Conservation (phyloP, 2,113 vertebrate genomes). For the Nerophis lumbriciformis region DNA sequence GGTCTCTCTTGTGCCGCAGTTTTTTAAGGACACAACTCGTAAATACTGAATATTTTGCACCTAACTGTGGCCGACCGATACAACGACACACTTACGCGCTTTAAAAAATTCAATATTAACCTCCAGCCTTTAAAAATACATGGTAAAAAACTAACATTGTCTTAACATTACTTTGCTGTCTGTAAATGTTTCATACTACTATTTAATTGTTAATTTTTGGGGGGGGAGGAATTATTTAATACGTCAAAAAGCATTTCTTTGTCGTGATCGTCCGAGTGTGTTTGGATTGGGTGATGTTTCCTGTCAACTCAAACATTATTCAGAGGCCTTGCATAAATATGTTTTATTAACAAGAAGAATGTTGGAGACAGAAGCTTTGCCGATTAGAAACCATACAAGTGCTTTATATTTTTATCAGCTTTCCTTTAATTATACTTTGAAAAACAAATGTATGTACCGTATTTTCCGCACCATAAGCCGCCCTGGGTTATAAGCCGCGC, state of each 20-base stretch:
- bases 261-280: slow-evolving; percentile 7
- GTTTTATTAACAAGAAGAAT: background rate
- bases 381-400: background rate
- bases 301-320: background rate
- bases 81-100: background rate
- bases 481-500: too few relatives aligned
- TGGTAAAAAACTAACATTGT: slow-evolving; percentile 9
- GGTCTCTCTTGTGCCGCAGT: background rate
- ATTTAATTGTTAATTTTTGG: slow-evolving; percentile 23
- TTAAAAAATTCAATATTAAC: slow-evolving; percentile 30
- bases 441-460: background rate
- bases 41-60: too few relatives aligned
- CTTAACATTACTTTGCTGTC: slow-evolving; percentile 1
- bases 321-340: background rate
- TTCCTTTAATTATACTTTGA: background rate
- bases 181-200: slow-evolving; percentile 18
- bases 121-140: slow-evolving; percentile 22
- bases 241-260: slow-evolving; percentile 41
- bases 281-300: background rate
- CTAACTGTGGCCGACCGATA: too few relatives aligned
- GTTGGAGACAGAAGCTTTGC: background rate
- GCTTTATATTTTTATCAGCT: background rate
- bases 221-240: slow-evolving; percentile 41
- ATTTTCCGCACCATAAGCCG: too few relatives aligned
- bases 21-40: too few relatives aligned